Evolutionary conservation across 2,888 invertebrate species (phyloP).

Genomic region (Dryocosmus kuriphilus): DNA sequence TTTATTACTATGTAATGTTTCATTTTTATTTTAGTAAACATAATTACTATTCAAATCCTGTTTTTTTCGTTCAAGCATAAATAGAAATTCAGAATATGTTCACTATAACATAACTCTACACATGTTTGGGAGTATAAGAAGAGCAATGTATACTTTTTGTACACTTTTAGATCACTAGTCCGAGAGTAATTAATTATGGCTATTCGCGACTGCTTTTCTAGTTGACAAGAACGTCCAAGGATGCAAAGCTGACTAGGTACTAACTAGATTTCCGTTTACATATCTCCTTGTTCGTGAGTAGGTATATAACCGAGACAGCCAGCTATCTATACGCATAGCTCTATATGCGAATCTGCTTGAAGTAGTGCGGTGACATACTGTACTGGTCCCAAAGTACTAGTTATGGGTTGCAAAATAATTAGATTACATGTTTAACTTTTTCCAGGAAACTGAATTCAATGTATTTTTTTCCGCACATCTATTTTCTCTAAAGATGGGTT

Average conservation of each 20-base stretch:
- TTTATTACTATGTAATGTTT: no score
- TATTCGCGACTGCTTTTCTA: background rate
- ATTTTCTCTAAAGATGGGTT: no score
- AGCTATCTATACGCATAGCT: constrained; percentile 65
- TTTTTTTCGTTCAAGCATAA: no score
- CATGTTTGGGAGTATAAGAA: background rate
- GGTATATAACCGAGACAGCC: constrained; percentile 59
- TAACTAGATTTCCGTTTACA: constrained; percentile 67
- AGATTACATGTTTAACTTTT: no score
- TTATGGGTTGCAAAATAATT: background rate
- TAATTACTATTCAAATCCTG: no score
- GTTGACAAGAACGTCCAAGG: constrained; percentile 46
- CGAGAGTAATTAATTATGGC: background rate
- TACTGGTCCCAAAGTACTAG: constrained; percentile 24
- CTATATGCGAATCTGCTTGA: constrained; percentile 62
- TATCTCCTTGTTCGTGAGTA: constrained; percentile 60
- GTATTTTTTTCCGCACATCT: no score
- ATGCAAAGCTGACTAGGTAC: constrained; percentile 62
- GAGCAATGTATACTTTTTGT: background rate
- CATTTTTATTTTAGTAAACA: no score
- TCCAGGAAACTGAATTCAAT: no score
- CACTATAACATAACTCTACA: background rate
- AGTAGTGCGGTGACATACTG: constrained; percentile 59
- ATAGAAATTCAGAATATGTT: background rate
- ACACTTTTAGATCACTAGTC: background rate